Base-by-base conservation (phyloP, 1,140 invertebrate genomes). In the Berghia stephanieae region DNA sequence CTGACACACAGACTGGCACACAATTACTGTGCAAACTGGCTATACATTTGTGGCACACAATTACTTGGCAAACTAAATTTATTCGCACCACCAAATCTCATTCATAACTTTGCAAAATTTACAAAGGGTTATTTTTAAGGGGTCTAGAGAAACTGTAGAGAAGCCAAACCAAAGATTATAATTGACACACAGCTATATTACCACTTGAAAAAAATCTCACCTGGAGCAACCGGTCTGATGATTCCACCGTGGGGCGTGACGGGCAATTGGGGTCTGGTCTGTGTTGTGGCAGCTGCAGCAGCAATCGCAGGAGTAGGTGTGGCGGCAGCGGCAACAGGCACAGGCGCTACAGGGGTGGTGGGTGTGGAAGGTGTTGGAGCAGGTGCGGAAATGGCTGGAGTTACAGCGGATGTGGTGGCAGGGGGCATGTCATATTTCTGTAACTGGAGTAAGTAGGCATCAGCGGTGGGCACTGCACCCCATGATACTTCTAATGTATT, bases 401-500 rank as follows among this genome's bases (percentile, higher is more conserved):
- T 63, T 85, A 84, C 87, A 18, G 90, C 86, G 8, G 91, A 90
- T 2, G 90, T 84, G 13, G 91, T 88, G 0, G 86, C 87, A 21
- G 90, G 86, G 18, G 87, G 87, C 57, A 90, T 80, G 76, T 98
- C 96, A 83, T 98, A 97, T 85, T 97, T 98, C 88, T 98, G 96
- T 42, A 92, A 83, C 85, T 93, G 92, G 6, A 99, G 90, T 16
- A 99, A 90, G 88, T 99, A 99, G 3, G 94, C 94, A 71, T 97
- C 95, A 0, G 97, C 95, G 75, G 95, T 96, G 3, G 96, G 94
- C n/a, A 96, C 94, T 6, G 93, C 91, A 3, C 93, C 93, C 98
- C 98, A 99, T 86, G 95, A 95, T 0, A 99, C 93, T 91, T 99
- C 98, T 42, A 99, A 89, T 0, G 95, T 94, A 84, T 95, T 94